These are phyloP conservation scores for Melinaea marsaeus DNA, from an alignment of 2,888 invertebrate species.

Conservation along the genomic window DNA sequence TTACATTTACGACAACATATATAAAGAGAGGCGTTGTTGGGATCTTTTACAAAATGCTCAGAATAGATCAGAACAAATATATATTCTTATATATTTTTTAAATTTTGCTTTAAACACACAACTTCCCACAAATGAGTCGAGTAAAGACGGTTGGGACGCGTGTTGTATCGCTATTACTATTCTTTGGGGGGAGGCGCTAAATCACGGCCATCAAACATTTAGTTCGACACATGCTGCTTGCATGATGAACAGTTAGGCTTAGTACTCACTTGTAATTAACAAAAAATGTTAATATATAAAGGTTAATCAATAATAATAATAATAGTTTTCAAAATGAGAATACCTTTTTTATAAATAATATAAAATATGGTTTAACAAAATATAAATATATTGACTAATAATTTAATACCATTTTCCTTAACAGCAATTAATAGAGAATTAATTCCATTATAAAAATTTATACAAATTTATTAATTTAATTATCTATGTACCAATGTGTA, in stretches of 20 bases:
- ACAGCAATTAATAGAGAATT: too few species aligned
- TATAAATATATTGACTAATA: too few species aligned
- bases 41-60: too few species aligned
- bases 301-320: not conserved
- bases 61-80: too few species aligned
- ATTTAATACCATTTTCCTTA: too few species aligned
- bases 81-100: too few species aligned
- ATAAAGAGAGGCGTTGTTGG: too few species aligned
- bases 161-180: constrained; percentile 47
- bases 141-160: constrained; percentile 36
- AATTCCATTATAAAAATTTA: not conserved
- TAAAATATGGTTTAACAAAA: too few species aligned
- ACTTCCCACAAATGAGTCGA: not conserved
- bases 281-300: too few species aligned
- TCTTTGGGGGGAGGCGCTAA: constrained; percentile 42
- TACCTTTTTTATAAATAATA: too few species aligned
- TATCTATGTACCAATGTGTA: constrained; percentile 9
- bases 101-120: not conserved
- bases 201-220: constrained; percentile 61
- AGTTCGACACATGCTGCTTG: constrained; percentile 42
- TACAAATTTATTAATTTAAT: constrained; percentile 1
- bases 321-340: not conserved
- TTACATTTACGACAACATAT: too few species aligned
- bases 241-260: constrained; percentile 46
- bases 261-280: constrained; percentile 26